Evolutionary conservation across 2,888 invertebrate genomes (phyloP).

Genomic region (Pseudococcus jackbeardsleyi): DNA sequence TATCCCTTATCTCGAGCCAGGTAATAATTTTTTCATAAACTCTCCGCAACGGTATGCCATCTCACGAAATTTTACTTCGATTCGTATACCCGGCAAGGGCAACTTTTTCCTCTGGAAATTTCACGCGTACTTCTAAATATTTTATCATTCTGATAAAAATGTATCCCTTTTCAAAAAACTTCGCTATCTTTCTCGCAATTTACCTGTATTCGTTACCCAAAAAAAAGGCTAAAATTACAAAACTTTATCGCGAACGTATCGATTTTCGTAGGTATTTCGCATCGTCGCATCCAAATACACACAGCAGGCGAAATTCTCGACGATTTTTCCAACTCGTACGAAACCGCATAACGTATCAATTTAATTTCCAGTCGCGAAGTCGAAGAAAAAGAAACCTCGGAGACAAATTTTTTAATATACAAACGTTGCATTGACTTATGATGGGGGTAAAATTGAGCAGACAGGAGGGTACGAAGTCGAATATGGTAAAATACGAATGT

Average conservation of each 20-base stretch:
- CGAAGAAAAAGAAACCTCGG: neutral
- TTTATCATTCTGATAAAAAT: conserved; percentile 41
- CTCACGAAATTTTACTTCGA: neutral
- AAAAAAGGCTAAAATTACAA: neutral
- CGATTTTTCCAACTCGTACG: neutral
- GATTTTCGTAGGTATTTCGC: neutral
- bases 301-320: neutral
- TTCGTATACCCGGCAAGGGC: neutral
- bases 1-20: neutral
- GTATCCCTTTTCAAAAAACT: neutral
- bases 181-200: conserved; percentile 3
- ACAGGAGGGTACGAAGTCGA: neutral
- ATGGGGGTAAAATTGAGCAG: neutral
- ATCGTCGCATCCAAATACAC: neutral
- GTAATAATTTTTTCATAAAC: neutral
- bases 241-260: neutral
- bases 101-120: neutral
- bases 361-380: conserved; percentile 9
- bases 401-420: neutral
- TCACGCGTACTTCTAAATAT: conserved; percentile 1
- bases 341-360: conserved; percentile 34
- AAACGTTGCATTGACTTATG: neutral
- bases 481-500: conserved; percentile 25
- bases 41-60: neutral
- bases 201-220: neutral